Evolutionary conservation across 2,888 invertebrate genomes (phyloP), one percentile per base, ranked within the genome.

Genomic region (Allygus modestus): DNA sequence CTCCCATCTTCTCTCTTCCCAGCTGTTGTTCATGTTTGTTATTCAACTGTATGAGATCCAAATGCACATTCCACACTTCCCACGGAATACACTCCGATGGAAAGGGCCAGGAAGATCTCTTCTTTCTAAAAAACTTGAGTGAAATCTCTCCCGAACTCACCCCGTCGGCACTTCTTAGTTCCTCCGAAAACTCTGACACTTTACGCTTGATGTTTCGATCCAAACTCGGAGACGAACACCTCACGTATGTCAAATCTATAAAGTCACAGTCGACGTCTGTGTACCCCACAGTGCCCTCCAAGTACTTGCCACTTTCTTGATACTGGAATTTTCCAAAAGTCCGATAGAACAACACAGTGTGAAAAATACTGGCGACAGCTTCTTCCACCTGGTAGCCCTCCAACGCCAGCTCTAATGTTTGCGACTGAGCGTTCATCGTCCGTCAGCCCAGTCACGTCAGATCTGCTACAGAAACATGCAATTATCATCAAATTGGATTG

Each of bases 341-440:
- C 26, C 84, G 61, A 65, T 84, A 28, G 61, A 84, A 79, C 31
- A 84, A 43, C 1, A 84, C 81, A 4, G 84, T 84, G 41, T 84
- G 84, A 37, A 84, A 84, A 31, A 84, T 84, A 37, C 84, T 84
- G n/a, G 79, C 46, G 1, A 84, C 84, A n/a, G 84, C 84, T 41
- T 84, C 84, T 28, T 65, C 81, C 5, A 84, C 65, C n/a, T 84
- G 84, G 33, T 81, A 61, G 28, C 84, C 84, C 33, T 79, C 79
- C 43, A 84, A 46, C 43, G 58, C 37, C 46, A 84, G 41, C 61
- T 84, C 69, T n/a, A 84, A 28, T n/a, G 61, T 84, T 54, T 81
- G 79, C 15, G 65, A 23, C 43, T 84, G 79, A 58, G 81, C 79
- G 31, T 84, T 84, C 84, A 84, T 83, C n/a, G 9, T 43, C 20